Evolutionary conservation across 2,797 vertebrate genomes (phyloP).

Genomic region (Myotis findleyi): DNA sequence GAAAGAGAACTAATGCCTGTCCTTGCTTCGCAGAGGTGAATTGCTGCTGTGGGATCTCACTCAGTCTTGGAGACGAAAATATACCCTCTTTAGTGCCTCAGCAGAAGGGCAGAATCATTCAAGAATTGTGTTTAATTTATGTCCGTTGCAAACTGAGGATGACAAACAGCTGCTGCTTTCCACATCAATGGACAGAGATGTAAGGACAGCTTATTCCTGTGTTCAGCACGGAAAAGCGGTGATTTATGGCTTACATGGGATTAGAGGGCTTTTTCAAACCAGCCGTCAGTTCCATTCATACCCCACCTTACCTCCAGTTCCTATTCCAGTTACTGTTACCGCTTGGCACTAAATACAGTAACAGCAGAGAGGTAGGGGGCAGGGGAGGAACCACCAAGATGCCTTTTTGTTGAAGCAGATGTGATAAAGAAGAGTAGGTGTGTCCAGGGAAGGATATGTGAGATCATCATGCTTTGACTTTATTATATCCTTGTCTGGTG

Average conservation of each 20-base stretch:
- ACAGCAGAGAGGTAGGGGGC: not conserved
- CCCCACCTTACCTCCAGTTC: not conserved
- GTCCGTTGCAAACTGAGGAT: slow-evolving; percentile 87
- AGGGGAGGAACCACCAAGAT: not conserved
- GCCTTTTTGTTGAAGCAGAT: not conserved
- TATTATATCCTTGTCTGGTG: not conserved
- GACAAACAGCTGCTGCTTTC: slow-evolving; percentile 92
- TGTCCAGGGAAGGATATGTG: not conserved
- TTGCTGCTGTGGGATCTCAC: slow-evolving; percentile 94
- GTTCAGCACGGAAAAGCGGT: not conserved
- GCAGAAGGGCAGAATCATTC: slow-evolving; percentile 95
- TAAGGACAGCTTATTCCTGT: slow-evolving; percentile 79
- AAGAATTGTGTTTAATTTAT: slow-evolving; percentile 96
- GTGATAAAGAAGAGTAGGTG: not conserved
- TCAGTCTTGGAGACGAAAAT: slow-evolving; percentile 93
- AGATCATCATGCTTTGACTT: slow-evolving; percentile 5
- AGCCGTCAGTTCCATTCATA: too few species aligned
- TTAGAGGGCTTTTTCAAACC: not conserved
- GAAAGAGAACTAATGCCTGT: not conserved
- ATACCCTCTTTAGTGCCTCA: slow-evolving; percentile 91
- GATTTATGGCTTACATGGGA: not conserved
- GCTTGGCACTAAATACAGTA: not conserved
- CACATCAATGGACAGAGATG: slow-evolving; percentile 95
- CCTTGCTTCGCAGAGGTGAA: slow-evolving; percentile 91
- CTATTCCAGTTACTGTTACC: not conserved